phyloP scores from a whole-genome alignment of 2,888 invertebrate species.

The Tetanocera ferruginea region DNA sequence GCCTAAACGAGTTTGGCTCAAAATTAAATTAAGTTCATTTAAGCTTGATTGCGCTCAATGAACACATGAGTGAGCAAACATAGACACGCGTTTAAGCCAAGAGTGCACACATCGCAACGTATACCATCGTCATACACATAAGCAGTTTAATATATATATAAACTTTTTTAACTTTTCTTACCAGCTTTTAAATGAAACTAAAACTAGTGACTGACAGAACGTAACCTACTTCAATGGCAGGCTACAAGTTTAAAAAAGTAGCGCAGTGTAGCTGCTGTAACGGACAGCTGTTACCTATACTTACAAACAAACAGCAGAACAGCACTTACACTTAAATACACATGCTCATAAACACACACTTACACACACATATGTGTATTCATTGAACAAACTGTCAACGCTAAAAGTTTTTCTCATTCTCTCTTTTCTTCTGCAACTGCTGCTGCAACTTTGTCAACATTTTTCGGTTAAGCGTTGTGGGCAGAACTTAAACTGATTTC shows the following conservation, averaged over 20 bases:
- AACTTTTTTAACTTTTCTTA: too few species aligned
- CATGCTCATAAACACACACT: background rate
- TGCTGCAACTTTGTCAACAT: background rate
- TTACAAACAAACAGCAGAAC: too few species aligned
- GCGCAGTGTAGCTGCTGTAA: background rate
- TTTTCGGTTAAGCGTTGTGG: background rate
- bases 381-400: background rate
- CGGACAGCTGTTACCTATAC: conserved; percentile 5
- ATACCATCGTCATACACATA: too few species aligned
- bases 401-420: background rate
- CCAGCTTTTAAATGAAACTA: background rate
- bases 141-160: too few species aligned
- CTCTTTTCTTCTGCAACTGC: background rate
- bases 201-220: background rate
- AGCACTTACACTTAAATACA: background rate
- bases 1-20: background rate
- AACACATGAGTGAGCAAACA: background rate
- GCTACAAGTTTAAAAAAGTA: background rate
- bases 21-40: conserved; percentile 14
- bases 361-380: background rate
- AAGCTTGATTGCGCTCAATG: background rate
- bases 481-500: background rate
- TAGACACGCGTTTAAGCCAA: background rate
- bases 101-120: background rate
- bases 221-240: conserved; percentile 14